These are phyloP conservation scores for Zhuqinia jingwanae DNA, from an alignment of 2,888 invertebrate genomes.

Conservation along the genomic window DNA sequence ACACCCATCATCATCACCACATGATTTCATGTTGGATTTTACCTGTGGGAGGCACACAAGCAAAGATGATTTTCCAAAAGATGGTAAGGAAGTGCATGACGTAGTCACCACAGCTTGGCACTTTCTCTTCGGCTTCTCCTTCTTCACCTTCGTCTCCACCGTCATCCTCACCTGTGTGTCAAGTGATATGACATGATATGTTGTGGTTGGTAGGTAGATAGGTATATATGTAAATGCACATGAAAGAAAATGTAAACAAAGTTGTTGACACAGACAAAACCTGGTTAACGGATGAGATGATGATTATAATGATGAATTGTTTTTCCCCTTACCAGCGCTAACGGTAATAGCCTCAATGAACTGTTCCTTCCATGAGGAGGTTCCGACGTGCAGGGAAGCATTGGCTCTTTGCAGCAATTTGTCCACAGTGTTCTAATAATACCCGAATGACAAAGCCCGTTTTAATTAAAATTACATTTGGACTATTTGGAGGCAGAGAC, in stretches of 20 bases:
- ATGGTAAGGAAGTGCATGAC: slow-evolving; percentile 97
- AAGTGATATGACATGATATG: too few species aligned
- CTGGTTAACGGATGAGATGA: background rate
- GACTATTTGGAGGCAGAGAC: slow-evolving; percentile 1
- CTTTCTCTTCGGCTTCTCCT: slow-evolving; percentile 83
- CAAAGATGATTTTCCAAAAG: slow-evolving; percentile 99
- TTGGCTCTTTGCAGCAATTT: slow-evolving; percentile 98
- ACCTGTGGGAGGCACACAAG: slow-evolving; percentile 99
- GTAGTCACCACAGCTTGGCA: slow-evolving; percentile 95
- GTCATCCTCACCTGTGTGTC: slow-evolving; percentile 58
- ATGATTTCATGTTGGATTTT: background rate
- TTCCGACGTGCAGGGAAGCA: slow-evolving; percentile 93
- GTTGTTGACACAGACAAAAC: background rate
- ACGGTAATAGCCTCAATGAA: slow-evolving; percentile 98
- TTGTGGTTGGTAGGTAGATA: too few species aligned
- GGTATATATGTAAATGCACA: too few species aligned
- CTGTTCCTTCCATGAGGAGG: slow-evolving; percentile 99
- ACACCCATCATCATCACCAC: background rate
- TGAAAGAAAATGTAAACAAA: background rate
- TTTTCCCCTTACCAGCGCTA: slow-evolving; percentile 86
- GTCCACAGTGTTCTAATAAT: slow-evolving; percentile 94
- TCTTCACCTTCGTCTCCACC: slow-evolving; percentile 83
- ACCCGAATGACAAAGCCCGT: background rate
- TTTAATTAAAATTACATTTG: slow-evolving; percentile 47
- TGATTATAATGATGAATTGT: too few species aligned